Evolutionary conservation across 2,797 vertebrate species (phyloP).

Genomic region (Dryobates pubescens): DNA sequence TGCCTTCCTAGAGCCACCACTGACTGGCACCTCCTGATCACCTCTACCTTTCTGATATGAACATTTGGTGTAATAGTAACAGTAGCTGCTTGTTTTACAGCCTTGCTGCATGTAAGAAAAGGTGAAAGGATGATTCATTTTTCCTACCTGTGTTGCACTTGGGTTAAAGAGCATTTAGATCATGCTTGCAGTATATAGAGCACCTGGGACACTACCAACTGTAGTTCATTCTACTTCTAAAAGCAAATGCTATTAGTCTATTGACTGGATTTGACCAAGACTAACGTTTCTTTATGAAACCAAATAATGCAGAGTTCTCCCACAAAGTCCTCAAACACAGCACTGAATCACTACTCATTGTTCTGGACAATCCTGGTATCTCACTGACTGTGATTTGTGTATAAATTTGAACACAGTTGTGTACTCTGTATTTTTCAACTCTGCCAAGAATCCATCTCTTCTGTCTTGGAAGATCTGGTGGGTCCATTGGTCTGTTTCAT

Average conservation of each 20-base stretch:
- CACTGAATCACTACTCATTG: fast-evolving
- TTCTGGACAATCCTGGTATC: neutral
- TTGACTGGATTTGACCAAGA: neutral
- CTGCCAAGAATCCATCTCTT: neutral
- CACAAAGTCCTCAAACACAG: neutral
- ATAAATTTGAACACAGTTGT: neutral
- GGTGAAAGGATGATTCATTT: neutral
- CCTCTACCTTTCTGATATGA: neutral
- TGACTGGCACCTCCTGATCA: neutral
- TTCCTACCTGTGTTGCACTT: neutral
- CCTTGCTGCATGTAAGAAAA: neutral
- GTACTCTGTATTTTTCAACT: neutral
- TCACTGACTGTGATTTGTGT: neutral
- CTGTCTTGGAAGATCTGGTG: neutral
- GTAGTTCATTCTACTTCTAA: neutral
- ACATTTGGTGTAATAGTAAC: neutral
- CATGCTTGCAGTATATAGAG: neutral
- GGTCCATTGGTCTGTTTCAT: neutral
- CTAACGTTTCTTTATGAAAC: neutral
- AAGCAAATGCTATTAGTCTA: neutral
- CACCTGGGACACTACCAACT: neutral
- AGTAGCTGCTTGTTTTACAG: neutral
- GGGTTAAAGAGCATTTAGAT: neutral
- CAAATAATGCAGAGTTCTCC: neutral
- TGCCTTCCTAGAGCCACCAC: neutral